Evolutionary conservation across 2,113 vertebrate species (phyloP), one percentile per base, ranked within the genome.

Genomic region (Dolichallabes microphthalmus): DNA sequence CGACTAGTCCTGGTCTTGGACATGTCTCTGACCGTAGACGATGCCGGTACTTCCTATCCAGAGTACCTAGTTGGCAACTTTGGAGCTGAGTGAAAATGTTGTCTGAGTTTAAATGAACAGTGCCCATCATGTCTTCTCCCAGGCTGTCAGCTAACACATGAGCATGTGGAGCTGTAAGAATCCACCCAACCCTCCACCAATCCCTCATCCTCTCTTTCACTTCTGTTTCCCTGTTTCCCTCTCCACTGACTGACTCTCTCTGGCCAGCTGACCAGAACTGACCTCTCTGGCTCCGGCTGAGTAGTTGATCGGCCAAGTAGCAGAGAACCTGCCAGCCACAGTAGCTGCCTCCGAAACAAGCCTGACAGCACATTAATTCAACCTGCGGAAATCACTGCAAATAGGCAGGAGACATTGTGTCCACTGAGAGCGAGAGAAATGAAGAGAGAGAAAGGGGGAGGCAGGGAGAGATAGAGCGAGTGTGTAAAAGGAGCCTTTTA

Each of bases 281-380:
- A 89, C 92, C 91, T 92, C 85, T 85, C 68, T 27, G 35, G 89
- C 89, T 83, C 85, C 80, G 76, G 73, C 39, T 77, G 80, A 85
- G 86, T 75, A 87, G 88, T 78, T 83, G 88, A 89, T 89, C 88
- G 63, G 86, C 83, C 86, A 84, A 89, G 86, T 74, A 89, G 84
- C 83, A 87, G 75, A 80, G 82, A 85, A 87, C 66, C 88, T 89
- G 88, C 88, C 88, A 89, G 83, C 75, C 69, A 76, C 85, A 66
- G 79, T 85, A 39, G 50, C 80, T 82, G 75, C 83, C 75, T 87
- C 88, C 86, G 90, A 91, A 94, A 93, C 91, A 89, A 88, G 86
- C 90, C 91, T 94, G 95, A 95, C 95, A 94, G 93, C 92, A 92
- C 91, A 92, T 94, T 95, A 95, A 95, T 95, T 94, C 91, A 93